Base-by-base conservation (phyloP, 2,888 invertebrate species). In the Eupithecia dodoneata region DNA sequence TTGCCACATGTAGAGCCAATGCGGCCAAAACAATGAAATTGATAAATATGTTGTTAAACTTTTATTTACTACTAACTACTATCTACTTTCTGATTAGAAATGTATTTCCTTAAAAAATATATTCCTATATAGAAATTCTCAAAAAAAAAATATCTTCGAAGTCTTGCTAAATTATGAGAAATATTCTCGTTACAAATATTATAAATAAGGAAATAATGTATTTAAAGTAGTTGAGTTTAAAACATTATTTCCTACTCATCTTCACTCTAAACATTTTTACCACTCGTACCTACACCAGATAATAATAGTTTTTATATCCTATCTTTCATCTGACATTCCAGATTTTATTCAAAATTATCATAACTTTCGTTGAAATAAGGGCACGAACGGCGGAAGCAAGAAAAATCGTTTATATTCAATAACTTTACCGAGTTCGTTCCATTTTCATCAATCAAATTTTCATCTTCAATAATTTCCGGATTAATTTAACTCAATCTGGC, bases 401-500 rank as follows among this genome's bases (percentile, higher is more conserved):
- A 18, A 44, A 69, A 45, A 47, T 7, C 47, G 18, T 15, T 42
- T 3, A 18, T 18, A n/a, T 67, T 67, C 44, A 44, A 47, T 69
- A 10, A 18, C 4, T 10, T 67, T 69, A 63, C 18, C n/a, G 44
- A 69, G n/a, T 69, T 69, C n/a, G 44, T 44, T 69, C 47, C 72
- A 10, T 63, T 63, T 63, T 63, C 52, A 12, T 55, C 71, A 72
- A 74, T 74, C 74, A 79, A 73, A 74, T 74, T 73, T 55, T 49
- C 71, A 75, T 71, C 66, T 59, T 66, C 70, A 63, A 74, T 79
- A 72, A 79, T 79, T 74, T 79, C 79, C 76, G 74, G 76, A 74
- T 74, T 74, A 72, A 66, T 67, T 65, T 76, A 74, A 76, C 66
- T 74, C 74, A 74, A 79, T 79, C 74, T 74, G 79, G 74, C 79